Conservation (phyloP, 2,888 invertebrate species). For the Isoperla grammatica region DNA sequence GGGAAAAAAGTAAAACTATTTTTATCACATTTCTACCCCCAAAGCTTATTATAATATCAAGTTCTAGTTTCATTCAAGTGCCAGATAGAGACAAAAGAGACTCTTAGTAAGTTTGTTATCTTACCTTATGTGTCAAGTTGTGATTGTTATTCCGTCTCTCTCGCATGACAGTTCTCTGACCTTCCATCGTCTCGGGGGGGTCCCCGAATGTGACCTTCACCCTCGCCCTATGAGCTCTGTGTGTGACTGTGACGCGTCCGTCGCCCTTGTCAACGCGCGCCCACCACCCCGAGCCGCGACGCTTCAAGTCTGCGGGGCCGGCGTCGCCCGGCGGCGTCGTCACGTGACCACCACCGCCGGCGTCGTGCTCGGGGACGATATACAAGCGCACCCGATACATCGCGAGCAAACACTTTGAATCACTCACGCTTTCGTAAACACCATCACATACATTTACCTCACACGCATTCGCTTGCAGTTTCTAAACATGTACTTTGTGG, state of each 20-base stretch:
- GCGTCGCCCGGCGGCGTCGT: background rate
- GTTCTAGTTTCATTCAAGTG: too few species aligned
- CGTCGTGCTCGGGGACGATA: conserved; percentile 22
- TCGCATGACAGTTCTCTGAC: background rate
- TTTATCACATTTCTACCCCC: too few species aligned
- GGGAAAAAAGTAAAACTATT: too few species aligned
- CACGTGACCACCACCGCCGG: background rate
- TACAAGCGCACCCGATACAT: conserved; percentile 23
- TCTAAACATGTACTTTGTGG: background rate
- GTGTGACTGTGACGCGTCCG: conserved; percentile 17
- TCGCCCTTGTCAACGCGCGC: background rate
- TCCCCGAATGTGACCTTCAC: conserved; percentile 20
- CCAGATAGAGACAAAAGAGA: too few species aligned
- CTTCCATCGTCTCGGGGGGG: background rate
- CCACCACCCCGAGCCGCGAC: conserved; percentile 3
- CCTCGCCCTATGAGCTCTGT: conserved; percentile 14
- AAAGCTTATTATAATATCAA: too few species aligned
- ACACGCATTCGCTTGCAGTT: background rate
- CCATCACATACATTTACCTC: too few species aligned
- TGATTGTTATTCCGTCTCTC: background rate
- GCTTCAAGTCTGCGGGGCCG: background rate
- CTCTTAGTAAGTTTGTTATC: too few species aligned
- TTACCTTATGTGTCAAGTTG: background rate
- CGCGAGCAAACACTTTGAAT: background rate
- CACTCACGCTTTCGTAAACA: background rate